Conservation (phyloP, 92 coral and sea anemone genomes). For the Diadumene lineata region DNA sequence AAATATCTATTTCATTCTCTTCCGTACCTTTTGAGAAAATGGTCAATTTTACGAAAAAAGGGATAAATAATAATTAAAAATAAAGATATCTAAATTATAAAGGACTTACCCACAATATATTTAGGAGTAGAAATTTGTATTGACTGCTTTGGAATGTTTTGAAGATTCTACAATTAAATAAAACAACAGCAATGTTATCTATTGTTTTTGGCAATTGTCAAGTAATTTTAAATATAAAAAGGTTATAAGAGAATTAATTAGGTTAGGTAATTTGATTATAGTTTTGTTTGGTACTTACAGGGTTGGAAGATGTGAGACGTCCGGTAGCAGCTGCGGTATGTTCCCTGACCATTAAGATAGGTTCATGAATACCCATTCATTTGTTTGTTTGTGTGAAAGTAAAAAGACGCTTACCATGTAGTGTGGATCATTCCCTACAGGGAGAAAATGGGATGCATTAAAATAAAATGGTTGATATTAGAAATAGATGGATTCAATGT, state of each 20-base stretch:
- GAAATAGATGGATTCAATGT: background rate
- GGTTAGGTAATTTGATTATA: too few relatives aligned
- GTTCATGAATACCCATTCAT: background rate
- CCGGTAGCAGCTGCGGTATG: constrained; percentile 94
- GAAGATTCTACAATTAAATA: constrained; percentile 63
- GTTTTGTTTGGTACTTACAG: constrained; percentile 67
- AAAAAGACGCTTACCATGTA: constrained; percentile 7
- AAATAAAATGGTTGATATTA: background rate
- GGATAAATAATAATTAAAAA: background rate
- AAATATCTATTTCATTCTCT: constrained; percentile 49
- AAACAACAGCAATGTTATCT: background rate
- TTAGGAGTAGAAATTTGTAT: constrained; percentile 65
- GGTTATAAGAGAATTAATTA: too few relatives aligned
- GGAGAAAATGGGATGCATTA: background rate
- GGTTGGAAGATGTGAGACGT: constrained; percentile 84
- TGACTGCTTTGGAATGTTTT: constrained; percentile 80
- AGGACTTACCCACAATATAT: constrained; percentile 62
- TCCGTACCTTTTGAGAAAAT: constrained; percentile 60
- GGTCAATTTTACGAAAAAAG: background rate
- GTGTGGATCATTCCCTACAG: constrained; percentile 50
- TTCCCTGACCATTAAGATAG: constrained; percentile 48
- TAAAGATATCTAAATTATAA: too few relatives aligned
- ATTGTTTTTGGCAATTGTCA: background rate
- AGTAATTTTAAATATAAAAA: background rate
- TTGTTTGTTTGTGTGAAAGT: background rate